A percentile compares a stretch with the other conserved stretches of the same genome.
These are phyloP conservation scores for Prinia subflava DNA, from an alignment of 2,113 vertebrate genomes.

Conservation along the genomic window DNA sequence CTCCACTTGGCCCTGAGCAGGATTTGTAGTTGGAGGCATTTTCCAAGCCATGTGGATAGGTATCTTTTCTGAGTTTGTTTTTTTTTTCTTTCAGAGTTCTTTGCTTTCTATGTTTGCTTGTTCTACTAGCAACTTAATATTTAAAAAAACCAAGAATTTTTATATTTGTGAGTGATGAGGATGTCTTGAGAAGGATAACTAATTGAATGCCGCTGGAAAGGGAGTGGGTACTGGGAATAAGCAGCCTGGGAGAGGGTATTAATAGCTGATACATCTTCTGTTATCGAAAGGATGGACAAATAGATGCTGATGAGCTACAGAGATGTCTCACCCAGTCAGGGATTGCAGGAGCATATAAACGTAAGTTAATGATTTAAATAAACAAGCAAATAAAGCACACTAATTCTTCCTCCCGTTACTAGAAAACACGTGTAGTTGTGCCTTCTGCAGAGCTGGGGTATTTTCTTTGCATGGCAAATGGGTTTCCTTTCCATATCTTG, in stretches of 20 bases:
- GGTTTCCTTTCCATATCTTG: neutral
- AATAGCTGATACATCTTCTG: conserved; percentile 22
- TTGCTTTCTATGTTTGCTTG: neutral
- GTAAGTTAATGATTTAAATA: conserved; percentile 73
- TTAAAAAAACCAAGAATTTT: rapidly evolving
- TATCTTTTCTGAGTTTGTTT: neutral
- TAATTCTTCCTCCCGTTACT: neutral
- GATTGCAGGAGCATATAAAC: conserved; percentile 85
- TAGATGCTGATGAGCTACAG: conserved; percentile 92
- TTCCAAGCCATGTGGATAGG: neutral
- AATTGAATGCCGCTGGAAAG: neutral
- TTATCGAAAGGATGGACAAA: conserved; percentile 85
- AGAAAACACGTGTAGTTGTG: neutral
- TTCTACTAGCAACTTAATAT: neutral
- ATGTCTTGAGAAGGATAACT: neutral
- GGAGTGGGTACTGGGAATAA: neutral
- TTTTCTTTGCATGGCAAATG: neutral
- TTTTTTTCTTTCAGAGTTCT: neutral
- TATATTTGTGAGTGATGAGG: neutral
- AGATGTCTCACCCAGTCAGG: conserved; percentile 87
- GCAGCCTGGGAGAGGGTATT: neutral
- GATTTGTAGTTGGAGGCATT: neutral
- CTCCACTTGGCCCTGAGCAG: neutral
- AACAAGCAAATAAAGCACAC: neutral
- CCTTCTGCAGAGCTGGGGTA: neutral